These are phyloP conservation scores for Caretta caretta DNA, from an alignment of 2,113 vertebrate species.

Conservation along the genomic window DNA sequence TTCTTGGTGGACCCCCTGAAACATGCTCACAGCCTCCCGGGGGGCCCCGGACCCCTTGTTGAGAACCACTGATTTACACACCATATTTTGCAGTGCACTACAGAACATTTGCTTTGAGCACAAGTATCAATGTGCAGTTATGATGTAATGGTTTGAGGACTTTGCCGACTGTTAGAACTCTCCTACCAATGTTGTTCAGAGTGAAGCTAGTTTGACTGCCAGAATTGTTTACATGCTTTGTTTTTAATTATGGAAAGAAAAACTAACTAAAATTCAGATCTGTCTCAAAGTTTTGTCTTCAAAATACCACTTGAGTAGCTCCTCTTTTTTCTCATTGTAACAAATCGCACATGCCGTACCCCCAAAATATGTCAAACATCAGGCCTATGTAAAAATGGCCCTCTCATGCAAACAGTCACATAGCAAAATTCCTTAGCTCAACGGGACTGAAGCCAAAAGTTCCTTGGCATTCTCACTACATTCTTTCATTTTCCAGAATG, in stretches of 20 bases:
- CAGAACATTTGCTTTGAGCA: neutral
- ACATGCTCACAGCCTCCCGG: too few species aligned
- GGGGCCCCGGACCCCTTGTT: too few species aligned
- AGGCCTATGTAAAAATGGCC: neutral
- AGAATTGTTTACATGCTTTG: neutral
- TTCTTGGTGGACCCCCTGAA: too few species aligned
- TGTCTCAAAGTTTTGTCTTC: accelerated
- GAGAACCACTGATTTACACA: neutral
- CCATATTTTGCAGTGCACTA: neutral
- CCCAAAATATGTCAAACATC: accelerated
- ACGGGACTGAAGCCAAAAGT: slow-evolving; percentile 37
- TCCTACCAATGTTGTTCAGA: accelerated
- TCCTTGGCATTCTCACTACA: slow-evolving; percentile 61
- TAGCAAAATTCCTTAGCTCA: slow-evolving; percentile 52
- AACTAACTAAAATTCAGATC: neutral
- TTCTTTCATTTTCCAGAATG: slow-evolving; percentile 58
- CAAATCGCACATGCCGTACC: neutral
- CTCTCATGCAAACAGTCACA: slow-evolving; percentile 16
- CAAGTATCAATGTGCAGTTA: neutral
- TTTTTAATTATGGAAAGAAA: accelerated
- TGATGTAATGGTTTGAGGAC: neutral
- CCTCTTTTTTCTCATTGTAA: neutral
- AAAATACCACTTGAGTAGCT: neutral
- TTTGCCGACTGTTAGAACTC: neutral
- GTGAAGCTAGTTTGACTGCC: neutral